Evolutionary conservation across 2,113 vertebrate genomes (phyloP).

Genomic region (Agelaius phoeniceus): DNA sequence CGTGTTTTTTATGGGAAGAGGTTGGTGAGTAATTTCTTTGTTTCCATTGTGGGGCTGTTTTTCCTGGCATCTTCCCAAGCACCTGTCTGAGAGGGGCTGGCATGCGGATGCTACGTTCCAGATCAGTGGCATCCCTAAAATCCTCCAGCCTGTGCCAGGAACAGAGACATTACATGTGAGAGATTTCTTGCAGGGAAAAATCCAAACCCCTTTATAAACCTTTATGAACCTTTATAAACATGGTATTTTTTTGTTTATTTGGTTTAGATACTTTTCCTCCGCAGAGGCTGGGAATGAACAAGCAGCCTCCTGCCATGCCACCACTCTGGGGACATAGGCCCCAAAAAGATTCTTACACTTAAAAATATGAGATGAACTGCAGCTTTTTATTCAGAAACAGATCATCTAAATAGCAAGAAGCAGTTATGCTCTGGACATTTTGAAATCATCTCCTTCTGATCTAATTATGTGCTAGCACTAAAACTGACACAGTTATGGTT

Average conservation of each 20-base stretch:
- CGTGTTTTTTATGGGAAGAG: not conserved
- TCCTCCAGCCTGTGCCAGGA: not conserved
- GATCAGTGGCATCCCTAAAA: not conserved
- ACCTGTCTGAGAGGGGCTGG: not conserved
- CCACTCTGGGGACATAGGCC: not conserved
- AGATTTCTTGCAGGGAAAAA: not conserved
- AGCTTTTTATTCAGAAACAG: not conserved
- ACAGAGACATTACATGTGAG: not conserved
- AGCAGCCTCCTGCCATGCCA: not conserved
- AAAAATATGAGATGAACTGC: not conserved
- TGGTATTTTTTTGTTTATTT: not conserved
- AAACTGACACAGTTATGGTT: not conserved
- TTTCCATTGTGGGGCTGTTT: not conserved
- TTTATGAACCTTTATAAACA: not conserved
- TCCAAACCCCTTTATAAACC: not conserved
- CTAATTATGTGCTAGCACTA: not conserved
- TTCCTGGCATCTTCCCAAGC: conserved; percentile 28
- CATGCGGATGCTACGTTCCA: rapidly evolving
- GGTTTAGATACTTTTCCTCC: not conserved
- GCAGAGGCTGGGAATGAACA: not conserved
- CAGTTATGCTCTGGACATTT: not conserved
- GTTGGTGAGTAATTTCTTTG: not conserved
- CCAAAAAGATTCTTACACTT: not conserved
- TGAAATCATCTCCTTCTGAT: not conserved
- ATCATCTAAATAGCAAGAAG: not conserved